Conservation (phyloP, 2,113 vertebrate genomes). For the Carassius gibelio region DNA sequence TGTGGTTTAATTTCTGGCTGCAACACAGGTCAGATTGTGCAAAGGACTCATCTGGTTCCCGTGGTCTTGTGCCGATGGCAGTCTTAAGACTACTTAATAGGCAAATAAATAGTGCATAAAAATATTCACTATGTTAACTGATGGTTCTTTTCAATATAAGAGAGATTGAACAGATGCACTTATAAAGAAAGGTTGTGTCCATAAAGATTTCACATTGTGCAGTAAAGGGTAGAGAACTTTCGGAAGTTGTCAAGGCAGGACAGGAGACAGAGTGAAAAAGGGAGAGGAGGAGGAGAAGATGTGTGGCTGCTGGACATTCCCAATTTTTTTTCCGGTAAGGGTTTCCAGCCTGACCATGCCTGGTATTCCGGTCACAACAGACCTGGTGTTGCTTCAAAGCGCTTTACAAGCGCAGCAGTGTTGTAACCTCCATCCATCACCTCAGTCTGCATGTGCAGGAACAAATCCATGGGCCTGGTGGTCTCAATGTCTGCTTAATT, state of each 20-base stretch:
- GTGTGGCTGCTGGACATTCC: slow-evolving; percentile 1
- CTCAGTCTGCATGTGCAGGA: neutral
- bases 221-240: neutral
- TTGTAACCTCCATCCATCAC: neutral
- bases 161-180: neutral
- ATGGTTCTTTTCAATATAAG: too few species aligned
- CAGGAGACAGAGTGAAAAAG: slow-evolving; percentile 58
- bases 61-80: too few species aligned
- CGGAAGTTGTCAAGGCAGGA: neutral
- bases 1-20: too few species aligned
- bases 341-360: slow-evolving; percentile 40
- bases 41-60: too few species aligned
- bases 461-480: slow-evolving; percentile 2
- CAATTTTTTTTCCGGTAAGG: slow-evolving; percentile 22
- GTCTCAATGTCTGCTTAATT: slow-evolving; percentile 32
- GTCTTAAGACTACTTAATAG: too few species aligned
- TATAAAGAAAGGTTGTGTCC: neutral
- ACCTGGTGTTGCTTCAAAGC: slow-evolving; percentile 12
- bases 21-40: too few species aligned
- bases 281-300: slow-evolving; percentile 50
- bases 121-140: too few species aligned
- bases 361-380: slow-evolving; percentile 40
- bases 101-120: too few species aligned
- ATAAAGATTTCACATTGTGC: neutral
- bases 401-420: neutral